These are phyloP conservation scores for Takifugu ocellatus DNA, from an alignment of 2,797 vertebrate genomes.

Conservation along the genomic window DNA sequence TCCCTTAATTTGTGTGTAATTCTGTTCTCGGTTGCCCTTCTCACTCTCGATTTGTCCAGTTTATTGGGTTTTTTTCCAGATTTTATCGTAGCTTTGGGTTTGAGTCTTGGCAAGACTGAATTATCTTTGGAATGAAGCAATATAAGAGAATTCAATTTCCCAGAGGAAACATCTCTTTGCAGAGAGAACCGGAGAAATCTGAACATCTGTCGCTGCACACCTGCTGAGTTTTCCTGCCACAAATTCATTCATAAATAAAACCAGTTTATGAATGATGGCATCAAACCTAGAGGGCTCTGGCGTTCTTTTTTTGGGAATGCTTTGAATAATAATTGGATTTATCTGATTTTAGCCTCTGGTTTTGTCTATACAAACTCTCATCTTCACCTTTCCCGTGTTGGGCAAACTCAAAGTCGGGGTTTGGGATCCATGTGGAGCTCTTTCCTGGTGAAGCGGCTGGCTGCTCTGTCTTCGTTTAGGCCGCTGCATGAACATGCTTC, in stretches of 20 bases:
- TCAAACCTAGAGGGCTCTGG: not conserved
- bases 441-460: conserved; percentile 21
- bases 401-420: conserved; percentile 15
- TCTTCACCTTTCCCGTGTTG: not conserved
- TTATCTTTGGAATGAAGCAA: not conserved
- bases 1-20: conserved; percentile 1
- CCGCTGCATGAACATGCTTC: conserved; percentile 23
- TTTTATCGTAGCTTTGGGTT: not conserved
- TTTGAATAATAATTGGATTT: too few species aligned
- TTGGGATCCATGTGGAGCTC: conserved; percentile 20
- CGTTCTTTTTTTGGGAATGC: too few species aligned
- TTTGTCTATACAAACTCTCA: not conserved
- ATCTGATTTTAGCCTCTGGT: too few species aligned
- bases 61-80: too few species aligned
- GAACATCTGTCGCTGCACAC: not conserved
- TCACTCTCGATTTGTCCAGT: conserved; percentile 16
- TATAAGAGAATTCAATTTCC: not conserved
- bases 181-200: not conserved
- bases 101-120: conserved; percentile 7
- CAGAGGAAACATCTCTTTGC: too few species aligned
- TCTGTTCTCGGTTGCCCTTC: conserved; percentile 25
- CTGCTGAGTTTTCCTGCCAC: not conserved
- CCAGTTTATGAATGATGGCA: not conserved
- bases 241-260: not conserved
- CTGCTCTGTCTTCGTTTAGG: conserved; percentile 16